These are phyloP conservation scores for Spatula clypeata DNA, from an alignment of 2,797 vertebrate species.

Conservation along the genomic window DNA sequence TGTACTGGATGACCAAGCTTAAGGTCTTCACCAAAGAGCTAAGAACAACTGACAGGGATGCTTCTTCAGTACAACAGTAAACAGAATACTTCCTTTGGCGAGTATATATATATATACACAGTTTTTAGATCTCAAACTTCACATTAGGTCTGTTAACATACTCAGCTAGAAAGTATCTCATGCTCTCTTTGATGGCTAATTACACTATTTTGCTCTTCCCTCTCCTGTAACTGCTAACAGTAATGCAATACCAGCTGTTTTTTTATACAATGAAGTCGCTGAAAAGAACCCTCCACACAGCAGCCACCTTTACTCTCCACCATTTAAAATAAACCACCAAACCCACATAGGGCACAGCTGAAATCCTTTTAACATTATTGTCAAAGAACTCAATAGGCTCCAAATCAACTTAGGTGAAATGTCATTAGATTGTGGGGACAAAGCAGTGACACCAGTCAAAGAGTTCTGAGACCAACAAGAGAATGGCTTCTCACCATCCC, in stretches of 20 bases:
- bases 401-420: not conserved
- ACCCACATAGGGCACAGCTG: not conserved
- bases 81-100: not conserved
- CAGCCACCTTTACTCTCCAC: not conserved
- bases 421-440: not conserved
- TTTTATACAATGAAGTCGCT: not conserved
- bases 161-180: not conserved
- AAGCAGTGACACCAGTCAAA: not conserved
- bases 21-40: not conserved
- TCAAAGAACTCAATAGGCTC: not conserved
- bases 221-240: not conserved
- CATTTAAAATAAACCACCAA: not conserved
- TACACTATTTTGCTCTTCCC: not conserved
- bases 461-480: rapidly evolving
- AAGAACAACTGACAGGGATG: not conserved
- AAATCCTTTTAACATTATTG: not conserved
- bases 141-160: not conserved
- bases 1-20: not conserved
- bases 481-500: not conserved
- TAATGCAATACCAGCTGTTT: not conserved
- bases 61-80: not conserved
- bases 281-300: not conserved
- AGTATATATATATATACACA: not conserved
- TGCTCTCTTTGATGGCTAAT: not conserved
- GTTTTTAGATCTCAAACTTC: not conserved